phyloP scores from a whole-genome alignment of 2,113 vertebrate species.

The Propithecus coquereli region DNA sequence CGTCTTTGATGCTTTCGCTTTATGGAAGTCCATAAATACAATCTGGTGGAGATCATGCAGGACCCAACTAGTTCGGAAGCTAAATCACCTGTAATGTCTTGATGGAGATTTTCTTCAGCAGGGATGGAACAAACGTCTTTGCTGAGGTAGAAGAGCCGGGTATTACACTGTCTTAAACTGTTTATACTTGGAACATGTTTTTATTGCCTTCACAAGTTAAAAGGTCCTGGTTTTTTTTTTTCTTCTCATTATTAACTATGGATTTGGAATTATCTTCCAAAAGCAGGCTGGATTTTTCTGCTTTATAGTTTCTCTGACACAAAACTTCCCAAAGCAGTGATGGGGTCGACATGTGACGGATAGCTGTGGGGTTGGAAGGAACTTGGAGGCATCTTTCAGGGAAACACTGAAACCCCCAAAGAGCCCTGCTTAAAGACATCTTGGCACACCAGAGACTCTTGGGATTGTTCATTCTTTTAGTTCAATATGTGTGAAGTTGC shows the following conservation, averaged over 20 bases:
- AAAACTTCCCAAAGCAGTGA: background rate
- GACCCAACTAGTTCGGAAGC: slow-evolving; percentile 56
- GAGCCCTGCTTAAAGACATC: background rate
- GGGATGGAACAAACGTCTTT: rapidly evolving
- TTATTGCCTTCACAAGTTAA: slow-evolving; percentile 33
- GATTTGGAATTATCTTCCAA: slow-evolving; percentile 22
- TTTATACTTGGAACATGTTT: background rate
- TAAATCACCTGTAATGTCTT: slow-evolving; percentile 63
- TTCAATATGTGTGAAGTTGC: background rate
- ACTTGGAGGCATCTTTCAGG: background rate
- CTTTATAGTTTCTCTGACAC: background rate
- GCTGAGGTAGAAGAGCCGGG: background rate
- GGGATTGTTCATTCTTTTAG: background rate
- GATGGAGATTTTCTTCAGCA: slow-evolving; percentile 35
- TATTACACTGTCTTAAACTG: background rate
- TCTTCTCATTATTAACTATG: background rate
- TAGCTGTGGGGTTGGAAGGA: background rate
- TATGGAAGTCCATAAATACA: slow-evolving; percentile 60
- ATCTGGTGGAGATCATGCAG: slow-evolving; percentile 59
- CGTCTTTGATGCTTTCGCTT: slow-evolving; percentile 58
- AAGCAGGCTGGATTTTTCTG: slow-evolving; percentile 22
- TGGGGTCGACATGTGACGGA: rapidly evolving
- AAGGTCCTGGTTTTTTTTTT: background rate
- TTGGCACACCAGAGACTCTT: background rate
- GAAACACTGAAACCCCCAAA: background rate